Evolutionary conservation across 2,113 vertebrate genomes (phyloP).

Genomic region (Mus spicilegus): DNA sequence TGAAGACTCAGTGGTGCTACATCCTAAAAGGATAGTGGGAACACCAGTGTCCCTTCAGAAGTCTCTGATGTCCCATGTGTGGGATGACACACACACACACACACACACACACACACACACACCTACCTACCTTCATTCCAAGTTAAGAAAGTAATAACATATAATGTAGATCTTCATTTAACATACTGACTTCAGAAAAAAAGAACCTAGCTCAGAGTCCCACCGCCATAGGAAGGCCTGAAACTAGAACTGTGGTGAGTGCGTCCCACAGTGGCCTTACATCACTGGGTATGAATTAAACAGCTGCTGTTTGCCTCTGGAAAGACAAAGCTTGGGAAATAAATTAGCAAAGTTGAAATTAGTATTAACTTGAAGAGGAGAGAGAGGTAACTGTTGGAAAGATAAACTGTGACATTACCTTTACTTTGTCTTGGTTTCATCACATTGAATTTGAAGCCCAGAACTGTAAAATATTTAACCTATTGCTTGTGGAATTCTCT

Average conservation of each 20-base stretch:
- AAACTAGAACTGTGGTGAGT: background rate
- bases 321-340: slow-evolving; percentile 35
- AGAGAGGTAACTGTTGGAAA: background rate
- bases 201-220: background rate
- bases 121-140: background rate
- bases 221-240: background rate
- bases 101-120: background rate
- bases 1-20: background rate
- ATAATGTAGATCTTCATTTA: background rate
- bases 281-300: background rate
- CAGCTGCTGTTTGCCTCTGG: background rate
- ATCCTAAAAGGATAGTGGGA: background rate
- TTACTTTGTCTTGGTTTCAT: slow-evolving; percentile 3
- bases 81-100: background rate
- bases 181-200: background rate
- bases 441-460: background rate
- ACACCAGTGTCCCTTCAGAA: background rate
- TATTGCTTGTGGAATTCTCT: background rate
- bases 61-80: background rate
- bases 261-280: background rate
- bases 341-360: background rate
- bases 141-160: background rate
- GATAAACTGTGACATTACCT: background rate
- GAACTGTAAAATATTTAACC: background rate
- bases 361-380: background rate